Evolutionary conservation across 2,113 vertebrate genomes (phyloP).

Genomic region (Ageneiosus marmoratus): DNA sequence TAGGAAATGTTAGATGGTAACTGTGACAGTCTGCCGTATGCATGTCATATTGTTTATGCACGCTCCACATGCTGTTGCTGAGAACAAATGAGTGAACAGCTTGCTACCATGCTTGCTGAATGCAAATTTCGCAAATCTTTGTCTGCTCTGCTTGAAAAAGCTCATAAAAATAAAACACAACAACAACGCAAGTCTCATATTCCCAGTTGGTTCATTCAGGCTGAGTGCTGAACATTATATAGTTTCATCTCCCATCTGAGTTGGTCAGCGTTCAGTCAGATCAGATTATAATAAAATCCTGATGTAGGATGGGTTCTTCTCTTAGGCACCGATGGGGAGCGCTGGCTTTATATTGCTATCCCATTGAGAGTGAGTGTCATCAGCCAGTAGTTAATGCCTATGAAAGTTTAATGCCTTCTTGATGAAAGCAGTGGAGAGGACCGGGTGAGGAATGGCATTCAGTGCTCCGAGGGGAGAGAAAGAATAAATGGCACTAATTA

Average conservation of each 20-base stretch:
- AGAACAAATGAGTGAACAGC: constrained; percentile 36
- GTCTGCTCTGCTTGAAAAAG: constrained; percentile 15
- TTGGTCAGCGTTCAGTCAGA: constrained; percentile 11
- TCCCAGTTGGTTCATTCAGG: constrained; percentile 24
- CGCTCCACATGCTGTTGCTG: constrained; percentile 20
- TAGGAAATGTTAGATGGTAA: constrained; percentile 29
- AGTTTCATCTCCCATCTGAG: background rate
- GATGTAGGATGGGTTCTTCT: background rate
- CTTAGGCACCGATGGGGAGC: constrained; percentile 18
- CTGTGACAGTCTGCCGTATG: constrained; percentile 21
- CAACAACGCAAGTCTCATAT: background rate
- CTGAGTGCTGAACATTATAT: background rate
- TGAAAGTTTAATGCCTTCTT: constrained; percentile 56
- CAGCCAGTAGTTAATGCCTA: constrained; percentile 56
- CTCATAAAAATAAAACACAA: background rate
- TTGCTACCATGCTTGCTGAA: constrained; percentile 24
- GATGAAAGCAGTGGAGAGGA: constrained; percentile 42
- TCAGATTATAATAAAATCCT: constrained; percentile 28
- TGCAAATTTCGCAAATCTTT: constrained; percentile 29
- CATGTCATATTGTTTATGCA: constrained; percentile 40
- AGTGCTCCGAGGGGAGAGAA: constrained; percentile 42
- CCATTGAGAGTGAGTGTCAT: constrained; percentile 47
- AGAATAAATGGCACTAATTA: constrained; percentile 56
- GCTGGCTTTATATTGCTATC: constrained; percentile 28
- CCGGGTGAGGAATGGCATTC: constrained; percentile 24